Evolutionary conservation across 2,888 invertebrate genomes (phyloP).

Genomic region (Marronus borbonicus): DNA sequence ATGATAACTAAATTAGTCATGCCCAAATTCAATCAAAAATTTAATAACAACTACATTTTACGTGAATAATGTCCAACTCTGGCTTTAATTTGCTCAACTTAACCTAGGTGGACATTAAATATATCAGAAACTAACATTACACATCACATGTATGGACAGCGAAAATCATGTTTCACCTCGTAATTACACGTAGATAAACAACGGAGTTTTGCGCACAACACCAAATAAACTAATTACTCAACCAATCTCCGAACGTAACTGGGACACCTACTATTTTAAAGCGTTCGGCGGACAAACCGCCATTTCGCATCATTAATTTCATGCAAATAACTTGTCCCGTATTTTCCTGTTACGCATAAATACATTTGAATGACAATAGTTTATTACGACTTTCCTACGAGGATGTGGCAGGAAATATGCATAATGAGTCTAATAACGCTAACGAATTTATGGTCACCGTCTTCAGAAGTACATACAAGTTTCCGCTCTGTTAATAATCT

Average conservation of each 20-base stretch:
- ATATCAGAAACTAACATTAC: too few species aligned
- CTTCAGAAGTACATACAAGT: background rate
- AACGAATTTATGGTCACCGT: background rate
- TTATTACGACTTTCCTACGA: background rate
- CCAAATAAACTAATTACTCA: background rate
- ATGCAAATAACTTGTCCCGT: slow-evolving; percentile 6
- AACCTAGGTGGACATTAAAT: too few species aligned
- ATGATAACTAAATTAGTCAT: too few species aligned
- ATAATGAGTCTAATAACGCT: background rate
- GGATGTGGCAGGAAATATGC: background rate
- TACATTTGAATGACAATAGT: slow-evolving; percentile 13
- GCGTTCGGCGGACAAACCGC: background rate
- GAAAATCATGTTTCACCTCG: background rate
- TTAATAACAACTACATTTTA: too few species aligned
- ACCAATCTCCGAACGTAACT: slow-evolving; percentile 14
- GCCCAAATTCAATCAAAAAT: too few species aligned
- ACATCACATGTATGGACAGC: background rate
- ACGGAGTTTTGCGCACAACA: background rate
- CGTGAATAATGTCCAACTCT: too few species aligned
- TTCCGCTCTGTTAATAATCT: background rate
- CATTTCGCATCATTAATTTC: slow-evolving; percentile 17
- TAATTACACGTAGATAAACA: background rate
- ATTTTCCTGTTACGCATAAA: slow-evolving; percentile 22
- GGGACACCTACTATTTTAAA: slow-evolving; percentile 10
- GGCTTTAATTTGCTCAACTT: too few species aligned